These are phyloP conservation scores for Luperina nickerlii DNA, from an alignment of 2,888 invertebrate genomes.

Conservation along the genomic window DNA sequence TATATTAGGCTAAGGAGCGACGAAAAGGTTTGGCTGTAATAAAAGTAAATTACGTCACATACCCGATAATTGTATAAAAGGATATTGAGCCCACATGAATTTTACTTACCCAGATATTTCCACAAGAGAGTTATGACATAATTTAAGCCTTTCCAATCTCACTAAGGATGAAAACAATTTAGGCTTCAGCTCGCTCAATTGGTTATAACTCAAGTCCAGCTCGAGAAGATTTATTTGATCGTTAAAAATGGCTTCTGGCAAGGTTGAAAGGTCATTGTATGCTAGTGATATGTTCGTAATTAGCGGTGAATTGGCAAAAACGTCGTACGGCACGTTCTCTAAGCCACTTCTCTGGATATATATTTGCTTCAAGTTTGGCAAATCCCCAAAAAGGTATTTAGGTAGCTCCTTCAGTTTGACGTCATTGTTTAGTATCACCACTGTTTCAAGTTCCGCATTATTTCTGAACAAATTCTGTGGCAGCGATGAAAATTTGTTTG, in stretches of 20 bases:
- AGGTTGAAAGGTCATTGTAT: constrained; percentile 88
- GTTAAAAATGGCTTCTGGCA: constrained; percentile 92
- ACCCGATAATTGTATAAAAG: constrained; percentile 54
- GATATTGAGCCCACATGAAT: constrained; percentile 39
- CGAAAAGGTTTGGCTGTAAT: constrained; percentile 89
- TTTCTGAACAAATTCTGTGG: constrained; percentile 91
- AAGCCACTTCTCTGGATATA: constrained; percentile 91
- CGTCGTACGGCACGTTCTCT: constrained; percentile 90
- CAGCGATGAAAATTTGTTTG: constrained; percentile 92
- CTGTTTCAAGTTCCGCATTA: constrained; percentile 88
- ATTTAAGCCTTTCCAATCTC: constrained; percentile 90
- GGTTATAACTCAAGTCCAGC: constrained; percentile 92
- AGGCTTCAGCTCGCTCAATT: constrained; percentile 90
- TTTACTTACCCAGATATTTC: constrained; percentile 90
- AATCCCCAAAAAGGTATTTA: constrained; percentile 90
- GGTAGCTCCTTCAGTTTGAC: constrained; percentile 91
- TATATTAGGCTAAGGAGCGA: constrained; percentile 87
- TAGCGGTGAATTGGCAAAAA: constrained; percentile 91
- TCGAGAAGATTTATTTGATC: constrained; percentile 91
- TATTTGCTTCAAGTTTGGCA: constrained; percentile 90
- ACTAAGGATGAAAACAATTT: constrained; percentile 90
- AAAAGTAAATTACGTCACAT: constrained; percentile 52
- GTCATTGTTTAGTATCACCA: constrained; percentile 91
- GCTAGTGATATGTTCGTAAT: constrained; percentile 91
- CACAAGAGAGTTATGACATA: constrained; percentile 92